These are phyloP conservation scores for Campoplex nolae DNA, from an alignment of 2,888 invertebrate species.

Conservation along the genomic window DNA sequence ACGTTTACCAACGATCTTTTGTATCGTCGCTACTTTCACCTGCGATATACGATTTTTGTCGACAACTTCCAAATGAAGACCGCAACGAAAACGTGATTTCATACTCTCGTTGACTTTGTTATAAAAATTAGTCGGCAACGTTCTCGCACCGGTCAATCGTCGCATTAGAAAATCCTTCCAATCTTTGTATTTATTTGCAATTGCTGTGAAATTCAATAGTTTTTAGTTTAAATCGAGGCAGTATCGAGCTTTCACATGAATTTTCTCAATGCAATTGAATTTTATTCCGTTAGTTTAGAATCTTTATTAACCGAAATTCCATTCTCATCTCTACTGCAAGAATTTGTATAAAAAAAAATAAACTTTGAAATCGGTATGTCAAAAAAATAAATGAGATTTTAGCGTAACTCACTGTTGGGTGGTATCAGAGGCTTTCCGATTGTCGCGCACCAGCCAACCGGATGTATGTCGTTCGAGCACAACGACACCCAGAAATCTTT, in stretches of 20 bases:
- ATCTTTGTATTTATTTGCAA: constrained; percentile 96
- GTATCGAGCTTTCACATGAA: neutral
- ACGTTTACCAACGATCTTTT: constrained; percentile 96
- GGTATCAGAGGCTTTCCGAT: constrained; percentile 98
- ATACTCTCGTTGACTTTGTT: constrained; percentile 94
- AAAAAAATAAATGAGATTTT: neutral
- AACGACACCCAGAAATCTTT: constrained; percentile 99
- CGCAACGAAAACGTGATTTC: constrained; percentile 92
- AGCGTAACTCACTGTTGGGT: constrained; percentile 89
- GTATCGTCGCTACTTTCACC: constrained; percentile 95
- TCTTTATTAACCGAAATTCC: too few species aligned
- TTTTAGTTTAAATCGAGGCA: neutral
- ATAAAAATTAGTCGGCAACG: constrained; percentile 96
- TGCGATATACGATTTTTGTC: constrained; percentile 98
- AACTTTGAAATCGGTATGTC: neutral
- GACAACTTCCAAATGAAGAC: constrained; percentile 96
- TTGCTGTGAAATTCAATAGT: constrained; percentile 85
- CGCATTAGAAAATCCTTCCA: constrained; percentile 98
- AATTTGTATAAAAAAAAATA: neutral
- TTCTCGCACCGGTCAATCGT: constrained; percentile 96
- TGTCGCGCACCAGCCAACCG: constrained; percentile 99
- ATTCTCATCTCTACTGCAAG: neutral
- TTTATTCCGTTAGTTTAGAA: neutral
- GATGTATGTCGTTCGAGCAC: constrained; percentile 97
- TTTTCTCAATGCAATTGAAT: neutral